Percentiles rank a stretch among this genome's conserved stretches.
Conservation (phyloP, 2,797 vertebrate genomes). For the Cyprinella venusta region DNA sequence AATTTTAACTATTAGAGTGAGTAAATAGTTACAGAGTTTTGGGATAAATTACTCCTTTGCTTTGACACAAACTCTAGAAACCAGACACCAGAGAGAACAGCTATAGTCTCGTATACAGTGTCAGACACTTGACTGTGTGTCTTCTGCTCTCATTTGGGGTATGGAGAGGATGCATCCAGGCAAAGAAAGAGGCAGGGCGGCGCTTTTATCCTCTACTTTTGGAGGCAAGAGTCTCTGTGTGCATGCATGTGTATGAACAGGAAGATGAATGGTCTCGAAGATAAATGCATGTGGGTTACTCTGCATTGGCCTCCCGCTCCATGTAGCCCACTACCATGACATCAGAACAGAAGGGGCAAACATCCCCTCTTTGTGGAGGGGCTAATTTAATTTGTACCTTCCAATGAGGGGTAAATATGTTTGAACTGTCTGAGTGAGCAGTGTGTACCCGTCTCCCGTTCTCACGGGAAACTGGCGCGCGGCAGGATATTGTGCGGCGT, state of each 20-base stretch:
- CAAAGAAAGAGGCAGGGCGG: constrained; percentile 77
- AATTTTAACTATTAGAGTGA: too few relatives aligned
- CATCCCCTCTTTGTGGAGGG: constrained; percentile 96
- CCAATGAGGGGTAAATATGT: constrained; percentile 98
- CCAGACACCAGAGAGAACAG: constrained; percentile 16
- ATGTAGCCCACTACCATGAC: constrained; percentile 96
- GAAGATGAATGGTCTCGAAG: constrained; percentile 92
- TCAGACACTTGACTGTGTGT: constrained; percentile 23
- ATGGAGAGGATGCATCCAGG: constrained; percentile 69
- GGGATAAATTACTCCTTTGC: neutral
- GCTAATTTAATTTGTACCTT: constrained; percentile 99
- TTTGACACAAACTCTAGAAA: neutral
- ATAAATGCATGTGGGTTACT: constrained; percentile 92
- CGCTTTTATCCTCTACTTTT: constrained; percentile 86
- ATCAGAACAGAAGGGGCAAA: constrained; percentile 99
- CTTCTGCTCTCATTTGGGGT: constrained; percentile 65
- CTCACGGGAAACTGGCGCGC: constrained; percentile 93
- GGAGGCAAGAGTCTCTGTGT: constrained; percentile 69
- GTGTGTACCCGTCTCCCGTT: constrained; percentile 84
- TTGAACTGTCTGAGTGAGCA: constrained; percentile 93
- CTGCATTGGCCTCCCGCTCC: constrained; percentile 65
- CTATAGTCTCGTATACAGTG: neutral
- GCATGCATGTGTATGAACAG: constrained; percentile 69
- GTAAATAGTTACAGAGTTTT: too few relatives aligned
- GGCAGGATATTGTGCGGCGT: constrained; percentile 89